phyloP scores from a whole-genome alignment of 1,140 invertebrate genomes.

The Pogonus chalceus region DNA sequence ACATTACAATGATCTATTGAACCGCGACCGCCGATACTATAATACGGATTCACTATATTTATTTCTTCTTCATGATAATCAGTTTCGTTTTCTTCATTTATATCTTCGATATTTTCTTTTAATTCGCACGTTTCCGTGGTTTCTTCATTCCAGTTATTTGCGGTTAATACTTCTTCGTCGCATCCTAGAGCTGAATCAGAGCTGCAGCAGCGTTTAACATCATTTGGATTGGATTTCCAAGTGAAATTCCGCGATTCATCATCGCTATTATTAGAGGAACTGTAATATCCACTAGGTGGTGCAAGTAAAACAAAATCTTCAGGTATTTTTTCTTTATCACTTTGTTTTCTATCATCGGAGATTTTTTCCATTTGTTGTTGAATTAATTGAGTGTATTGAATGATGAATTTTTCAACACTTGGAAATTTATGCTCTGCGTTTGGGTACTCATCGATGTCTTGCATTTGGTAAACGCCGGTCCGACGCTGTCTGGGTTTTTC shows the following conservation, averaged over 20 bases:
- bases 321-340: no score
- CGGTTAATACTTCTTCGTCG: conserved; percentile 38
- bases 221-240: conserved; percentile 17
- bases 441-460: conserved; percentile 4
- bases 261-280: conserved; percentile 29
- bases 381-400: conserved; percentile 24
- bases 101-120: conserved; percentile 11
- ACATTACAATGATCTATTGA: conserved; percentile 28
- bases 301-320: conserved; percentile 18
- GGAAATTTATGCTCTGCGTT: conserved; percentile 19
- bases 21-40: conserved; percentile 14
- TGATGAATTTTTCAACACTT: conserved; percentile 26
- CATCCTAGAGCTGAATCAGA: conserved; percentile 43
- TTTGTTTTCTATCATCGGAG: not conserved
- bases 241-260: conserved; percentile 22
- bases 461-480: conserved; percentile 22
- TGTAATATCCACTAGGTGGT: conserved; percentile 29
- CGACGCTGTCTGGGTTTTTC: conserved; percentile 21
- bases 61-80: not conserved
- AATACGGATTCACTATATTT: not conserved
- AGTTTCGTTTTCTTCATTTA: conserved; percentile 14
- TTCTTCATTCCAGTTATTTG: conserved; percentile 8
- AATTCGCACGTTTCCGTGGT: not conserved
- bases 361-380: conserved; percentile 10
- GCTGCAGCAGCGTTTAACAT: conserved; percentile 37